A percentile compares a stretch with the other conserved stretches of the same genome.
Conservation (phyloP, 2,797 vertebrate genomes). For the Liparis tanakae region DNA sequence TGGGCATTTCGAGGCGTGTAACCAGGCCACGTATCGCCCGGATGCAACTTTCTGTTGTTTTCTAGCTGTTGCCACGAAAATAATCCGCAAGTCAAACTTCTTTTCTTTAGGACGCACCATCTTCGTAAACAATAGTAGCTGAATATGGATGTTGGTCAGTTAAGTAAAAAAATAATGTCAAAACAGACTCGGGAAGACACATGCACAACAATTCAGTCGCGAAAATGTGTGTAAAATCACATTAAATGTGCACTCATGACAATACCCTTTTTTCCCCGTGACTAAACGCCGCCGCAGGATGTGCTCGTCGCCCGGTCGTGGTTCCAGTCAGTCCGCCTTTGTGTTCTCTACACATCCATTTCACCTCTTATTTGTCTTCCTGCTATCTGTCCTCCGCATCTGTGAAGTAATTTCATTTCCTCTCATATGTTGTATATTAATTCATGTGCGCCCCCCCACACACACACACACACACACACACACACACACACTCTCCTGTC, state of each 20-base stretch:
- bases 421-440: constrained; percentile 55
- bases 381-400: constrained; percentile 45
- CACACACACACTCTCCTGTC: constrained; percentile 1
- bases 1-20: neutral
- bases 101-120: neutral
- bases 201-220: neutral
- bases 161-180: neutral
- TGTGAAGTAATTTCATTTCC: constrained; percentile 69
- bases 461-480: neutral
- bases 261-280: neutral
- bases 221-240: neutral
- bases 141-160: neutral
- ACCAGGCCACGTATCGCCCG: neutral
- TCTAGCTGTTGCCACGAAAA: neutral
- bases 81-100: neutral
- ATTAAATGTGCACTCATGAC: neutral
- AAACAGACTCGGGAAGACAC: neutral
- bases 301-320: constrained; percentile 10
- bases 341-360: constrained; percentile 30
- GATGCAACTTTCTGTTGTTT: neutral
- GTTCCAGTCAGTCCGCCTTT: constrained; percentile 40
- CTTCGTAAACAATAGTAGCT: neutral
- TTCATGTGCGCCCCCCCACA: constrained; percentile 7
- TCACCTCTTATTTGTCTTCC: constrained; percentile 54
- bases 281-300: constrained; percentile 21